These are phyloP conservation scores for Zophobas morio DNA, from an alignment of 1,140 invertebrate species.

Conservation along the genomic window DNA sequence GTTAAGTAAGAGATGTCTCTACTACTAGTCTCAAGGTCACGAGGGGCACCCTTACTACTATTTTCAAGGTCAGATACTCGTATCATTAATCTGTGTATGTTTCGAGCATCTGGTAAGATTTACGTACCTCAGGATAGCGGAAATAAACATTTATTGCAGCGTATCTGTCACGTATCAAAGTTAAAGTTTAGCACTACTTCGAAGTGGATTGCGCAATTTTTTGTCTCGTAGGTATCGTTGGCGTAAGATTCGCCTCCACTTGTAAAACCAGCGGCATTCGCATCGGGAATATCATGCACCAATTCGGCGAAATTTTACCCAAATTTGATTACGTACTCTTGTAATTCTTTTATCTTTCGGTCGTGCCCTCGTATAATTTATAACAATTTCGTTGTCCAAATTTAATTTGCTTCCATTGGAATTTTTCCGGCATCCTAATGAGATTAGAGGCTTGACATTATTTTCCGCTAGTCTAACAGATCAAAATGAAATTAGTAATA, in stretches of 20 bases:
- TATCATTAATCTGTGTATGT: too few species aligned
- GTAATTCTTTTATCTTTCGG: slow-evolving; percentile 17
- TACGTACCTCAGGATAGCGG: too few species aligned
- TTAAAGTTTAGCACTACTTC: too few species aligned
- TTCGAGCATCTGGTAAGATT: too few species aligned
- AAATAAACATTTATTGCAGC: too few species aligned
- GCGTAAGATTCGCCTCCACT: background rate
- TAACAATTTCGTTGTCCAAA: slow-evolving; percentile 21
- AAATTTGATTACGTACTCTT: slow-evolving; percentile 19
- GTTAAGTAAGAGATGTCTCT: too few species aligned
- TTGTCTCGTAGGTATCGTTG: background rate
- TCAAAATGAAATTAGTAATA: slow-evolving; percentile 27
- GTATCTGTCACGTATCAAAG: too few species aligned
- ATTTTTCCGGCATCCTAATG: slow-evolving; percentile 34
- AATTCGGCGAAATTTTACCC: background rate
- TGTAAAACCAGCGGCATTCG: background rate
- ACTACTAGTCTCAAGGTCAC: too few species aligned
- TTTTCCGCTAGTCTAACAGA: slow-evolving; percentile 26
- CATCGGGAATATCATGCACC: background rate
- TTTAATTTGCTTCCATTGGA: slow-evolving; percentile 30
- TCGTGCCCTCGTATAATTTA: slow-evolving; percentile 22
- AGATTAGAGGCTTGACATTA: slow-evolving; percentile 13
- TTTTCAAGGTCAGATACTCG: too few species aligned
- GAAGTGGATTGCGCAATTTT: too few species aligned
- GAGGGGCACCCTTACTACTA: too few species aligned